Percentiles rank a stretch among this genome's conserved stretches.
Evolutionary conservation across 1,140 invertebrate species (phyloP).

Genomic region (Drosophila melanica): DNA sequence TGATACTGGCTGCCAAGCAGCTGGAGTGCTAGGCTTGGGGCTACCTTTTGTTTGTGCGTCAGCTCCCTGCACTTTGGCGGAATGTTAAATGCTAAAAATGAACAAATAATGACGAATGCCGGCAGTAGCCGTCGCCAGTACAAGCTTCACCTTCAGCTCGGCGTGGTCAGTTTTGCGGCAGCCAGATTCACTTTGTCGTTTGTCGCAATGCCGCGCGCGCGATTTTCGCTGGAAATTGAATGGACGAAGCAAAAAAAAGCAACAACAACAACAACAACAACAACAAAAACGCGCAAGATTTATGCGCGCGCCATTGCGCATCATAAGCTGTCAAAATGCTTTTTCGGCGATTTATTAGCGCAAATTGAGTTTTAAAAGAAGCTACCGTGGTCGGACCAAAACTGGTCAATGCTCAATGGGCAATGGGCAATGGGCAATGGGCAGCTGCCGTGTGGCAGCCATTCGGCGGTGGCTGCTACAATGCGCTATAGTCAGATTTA

Average conservation of each 20-base stretch:
- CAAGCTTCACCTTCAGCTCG: slow-evolving; percentile 3
- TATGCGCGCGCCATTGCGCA: slow-evolving; percentile 78
- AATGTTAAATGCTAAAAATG: slow-evolving; percentile 83
- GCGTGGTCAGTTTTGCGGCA: slow-evolving; percentile 12
- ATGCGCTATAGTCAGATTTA: slow-evolving; percentile 47
- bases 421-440: slow-evolving; percentile 17
- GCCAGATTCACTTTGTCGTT: slow-evolving; percentile 48
- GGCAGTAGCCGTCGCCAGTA: slow-evolving; percentile 31
- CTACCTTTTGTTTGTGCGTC: slow-evolving; percentile 36
- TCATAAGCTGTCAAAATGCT: slow-evolving; percentile 81
- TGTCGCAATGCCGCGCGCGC: slow-evolving; percentile 51
- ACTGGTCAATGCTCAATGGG: not conserved
- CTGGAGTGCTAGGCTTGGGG: slow-evolving; percentile 35
- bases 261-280: too few relatives aligned
- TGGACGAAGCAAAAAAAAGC: slow-evolving; percentile 42
- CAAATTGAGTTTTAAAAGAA: slow-evolving; percentile 83
- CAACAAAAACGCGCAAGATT: slow-evolving; percentile 68
- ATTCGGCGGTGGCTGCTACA: not conserved
- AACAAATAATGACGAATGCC: slow-evolving; percentile 83
- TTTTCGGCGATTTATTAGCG: slow-evolving; percentile 82
- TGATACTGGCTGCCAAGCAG: not conserved
- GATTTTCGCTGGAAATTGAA: slow-evolving; percentile 69
- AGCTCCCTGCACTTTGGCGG: slow-evolving; percentile 62
- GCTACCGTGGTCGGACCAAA: slow-evolving; percentile 33
- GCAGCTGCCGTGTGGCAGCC: slow-evolving; percentile 5